phyloP scores from a whole-genome alignment of 2,113 vertebrate species.

The Zonotrichia leucophrys region DNA sequence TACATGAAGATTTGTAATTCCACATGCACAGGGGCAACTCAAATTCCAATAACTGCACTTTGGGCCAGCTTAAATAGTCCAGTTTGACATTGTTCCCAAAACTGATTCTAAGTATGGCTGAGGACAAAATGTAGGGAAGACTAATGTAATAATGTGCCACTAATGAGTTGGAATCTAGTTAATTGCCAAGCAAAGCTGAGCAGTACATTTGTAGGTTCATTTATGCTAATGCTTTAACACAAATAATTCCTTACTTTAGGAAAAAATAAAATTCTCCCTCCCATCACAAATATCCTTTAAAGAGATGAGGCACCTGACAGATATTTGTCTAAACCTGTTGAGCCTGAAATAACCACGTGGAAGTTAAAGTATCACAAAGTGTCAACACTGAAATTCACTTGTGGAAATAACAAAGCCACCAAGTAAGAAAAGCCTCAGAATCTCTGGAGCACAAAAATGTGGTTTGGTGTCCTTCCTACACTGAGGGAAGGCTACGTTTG shows the following conservation, averaged over 20 bases:
- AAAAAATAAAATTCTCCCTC: not conserved
- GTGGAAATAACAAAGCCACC: not conserved
- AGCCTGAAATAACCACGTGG: not conserved
- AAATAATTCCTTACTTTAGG: not conserved
- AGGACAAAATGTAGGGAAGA: not conserved
- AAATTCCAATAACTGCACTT: not conserved
- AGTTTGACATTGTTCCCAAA: not conserved
- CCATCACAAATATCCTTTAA: not conserved
- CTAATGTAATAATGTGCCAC: accelerated
- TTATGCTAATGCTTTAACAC: not conserved
- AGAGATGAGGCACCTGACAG: not conserved
- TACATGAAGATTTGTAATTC: not conserved
- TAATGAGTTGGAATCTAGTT: not conserved
- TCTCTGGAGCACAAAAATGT: not conserved
- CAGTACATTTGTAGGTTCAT: not conserved
- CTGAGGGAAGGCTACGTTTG: accelerated
- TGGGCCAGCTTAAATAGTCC: not conserved
- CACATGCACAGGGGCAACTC: not conserved
- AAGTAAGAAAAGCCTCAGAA: not conserved
- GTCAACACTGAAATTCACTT: not conserved
- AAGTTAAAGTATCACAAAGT: not conserved
- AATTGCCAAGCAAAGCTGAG: not conserved
- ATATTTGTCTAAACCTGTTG: not conserved
- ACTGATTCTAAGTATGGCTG: not conserved
- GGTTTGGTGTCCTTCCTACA: not conserved